Base-by-base conservation (phyloP, 2,113 vertebrate genomes). In the Podarcis muralis region DNA sequence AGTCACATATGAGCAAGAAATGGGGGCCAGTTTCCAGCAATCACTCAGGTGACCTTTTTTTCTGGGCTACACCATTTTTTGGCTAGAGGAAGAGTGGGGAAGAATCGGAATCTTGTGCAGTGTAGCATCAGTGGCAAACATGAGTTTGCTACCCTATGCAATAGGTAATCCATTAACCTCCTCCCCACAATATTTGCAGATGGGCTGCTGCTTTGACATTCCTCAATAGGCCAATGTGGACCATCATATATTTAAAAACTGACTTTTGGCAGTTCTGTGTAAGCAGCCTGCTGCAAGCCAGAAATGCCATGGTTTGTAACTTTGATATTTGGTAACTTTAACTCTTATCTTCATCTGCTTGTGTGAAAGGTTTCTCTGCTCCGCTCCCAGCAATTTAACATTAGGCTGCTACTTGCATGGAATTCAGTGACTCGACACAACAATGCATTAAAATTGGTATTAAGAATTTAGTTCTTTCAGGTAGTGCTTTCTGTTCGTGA, bases 341-440 rank as follows among this genome's bases (percentile, higher is more conserved):
- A 27, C 30, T 12, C 2, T 69, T 69, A 27, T 27, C 27, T 69
- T 68, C 25, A 68, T 68, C 66, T 68, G 11, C 66, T 3, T 69
- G 27, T 13, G 9, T 69, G 27, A 69, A 69, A 69, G 27, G 68
- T 4, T 69, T 69, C 68, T 12, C 68, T 69, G 11, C 8, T 4
- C 27, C 68, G 1, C 11, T 69, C 72, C 15, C 72, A 75, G 5
- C 32, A 37, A 35, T 37, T 75, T 37, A 35, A 1, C 13, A 37
- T 75, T 16, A 79, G 91, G 87, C 69, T 74, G 78, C 0, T 89
- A 72, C 91, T 93, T 89, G 79, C 32, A 25, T 86, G 57, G 35
- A 85, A 87, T 23, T 86, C 80, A 43, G 32, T 37, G 23, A 86
- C 91, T 83, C 2, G 30, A 53, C 76, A 76, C 2, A 81, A 16